Conservation (phyloP, 2,113 vertebrate species). For the Diglossa brunneiventris region DNA sequence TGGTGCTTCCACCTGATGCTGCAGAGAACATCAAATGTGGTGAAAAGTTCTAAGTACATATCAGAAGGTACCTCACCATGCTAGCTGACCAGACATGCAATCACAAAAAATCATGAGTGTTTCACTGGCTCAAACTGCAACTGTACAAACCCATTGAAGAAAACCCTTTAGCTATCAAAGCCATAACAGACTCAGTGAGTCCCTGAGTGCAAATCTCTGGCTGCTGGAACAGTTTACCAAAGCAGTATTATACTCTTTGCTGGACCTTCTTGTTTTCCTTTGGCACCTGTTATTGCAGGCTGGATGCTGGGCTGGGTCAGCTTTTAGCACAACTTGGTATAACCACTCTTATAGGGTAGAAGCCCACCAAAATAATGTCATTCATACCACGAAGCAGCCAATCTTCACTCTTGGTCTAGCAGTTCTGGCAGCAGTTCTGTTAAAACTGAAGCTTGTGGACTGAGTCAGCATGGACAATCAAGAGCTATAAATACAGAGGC, state of each 20-base stretch:
- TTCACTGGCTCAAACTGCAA: neutral
- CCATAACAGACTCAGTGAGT: neutral
- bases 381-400: neutral
- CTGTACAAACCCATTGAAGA: neutral
- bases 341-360: neutral
- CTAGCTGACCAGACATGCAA: neutral
- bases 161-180: neutral
- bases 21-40: neutral
- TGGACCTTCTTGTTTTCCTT: neutral
- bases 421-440: constrained; percentile 34
- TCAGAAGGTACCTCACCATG: neutral
- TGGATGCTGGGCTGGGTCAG: neutral
- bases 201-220: neutral
- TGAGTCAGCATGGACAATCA: neutral
- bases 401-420: neutral
- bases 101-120: neutral
- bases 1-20: neutral
- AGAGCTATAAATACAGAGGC: neutral
- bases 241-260: neutral
- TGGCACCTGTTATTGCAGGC: neutral
- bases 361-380: constrained; percentile 6
- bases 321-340: neutral
- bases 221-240: neutral
- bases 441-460: neutral
- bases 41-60: neutral